phyloP scores from a whole-genome alignment of 30 jellyfish, hydroid and myxozoan genomes.

The Clytia hemisphaerica region DNA sequence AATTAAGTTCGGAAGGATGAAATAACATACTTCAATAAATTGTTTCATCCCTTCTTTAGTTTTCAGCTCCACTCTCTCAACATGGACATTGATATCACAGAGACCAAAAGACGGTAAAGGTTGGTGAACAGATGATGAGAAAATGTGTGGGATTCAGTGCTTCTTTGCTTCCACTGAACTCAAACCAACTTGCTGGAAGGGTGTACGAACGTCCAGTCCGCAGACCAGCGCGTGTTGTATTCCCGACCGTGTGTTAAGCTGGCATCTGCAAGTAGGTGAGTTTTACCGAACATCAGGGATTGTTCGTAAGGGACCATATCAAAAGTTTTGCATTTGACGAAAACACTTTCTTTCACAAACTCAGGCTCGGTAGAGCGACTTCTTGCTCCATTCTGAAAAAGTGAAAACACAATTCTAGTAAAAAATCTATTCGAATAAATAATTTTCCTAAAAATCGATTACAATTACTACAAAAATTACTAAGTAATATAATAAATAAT shows the following conservation, averaged over 20 bases:
- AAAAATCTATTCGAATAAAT: no score
- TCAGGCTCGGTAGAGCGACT: no score
- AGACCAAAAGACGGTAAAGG: constrained; percentile 17
- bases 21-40: constrained; percentile 9
- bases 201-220: constrained; percentile 45
- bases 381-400: no score
- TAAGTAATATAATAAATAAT: no score
- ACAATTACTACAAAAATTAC: no score
- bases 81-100: background rate
- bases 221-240: constrained; percentile 76
- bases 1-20: background rate
- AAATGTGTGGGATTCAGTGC: background rate
- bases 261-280: constrained; percentile 56
- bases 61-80: background rate
- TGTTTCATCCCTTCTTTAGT: constrained; percentile 16
- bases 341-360: background rate
- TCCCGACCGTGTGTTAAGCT: constrained; percentile 65
- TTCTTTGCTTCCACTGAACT: constrained; percentile 1
- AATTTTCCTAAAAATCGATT: no score
- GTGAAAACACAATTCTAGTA: no score
- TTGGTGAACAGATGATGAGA: no score
- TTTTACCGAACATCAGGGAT: constrained; percentile 25
- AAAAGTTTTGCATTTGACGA: constrained; percentile 16
- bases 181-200: constrained; percentile 34
- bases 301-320: constrained; percentile 27